Conservation (phyloP, 2,888 invertebrate genomes). For the Apamea monoglypha region DNA sequence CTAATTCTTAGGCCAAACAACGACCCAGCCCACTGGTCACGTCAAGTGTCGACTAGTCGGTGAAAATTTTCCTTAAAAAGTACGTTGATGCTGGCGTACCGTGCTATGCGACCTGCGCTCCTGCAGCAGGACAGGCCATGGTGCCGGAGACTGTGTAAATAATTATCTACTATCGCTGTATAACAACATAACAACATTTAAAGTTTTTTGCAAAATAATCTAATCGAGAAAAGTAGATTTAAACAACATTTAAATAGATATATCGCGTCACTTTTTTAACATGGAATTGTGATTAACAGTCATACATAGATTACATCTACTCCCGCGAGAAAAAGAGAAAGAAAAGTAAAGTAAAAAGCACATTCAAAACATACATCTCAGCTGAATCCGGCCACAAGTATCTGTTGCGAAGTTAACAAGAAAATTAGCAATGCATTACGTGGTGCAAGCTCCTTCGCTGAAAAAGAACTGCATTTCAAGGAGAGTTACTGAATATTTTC, state of each 20-base stretch:
- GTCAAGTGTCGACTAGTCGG: neutral
- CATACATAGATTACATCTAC: conserved; percentile 2
- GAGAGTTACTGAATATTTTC: conserved; percentile 43
- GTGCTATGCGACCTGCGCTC: no score
- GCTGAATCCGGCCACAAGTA: conserved; percentile 26
- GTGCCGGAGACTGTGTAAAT: no score
- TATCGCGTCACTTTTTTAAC: neutral
- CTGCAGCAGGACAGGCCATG: no score
- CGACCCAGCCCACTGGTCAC: no score
- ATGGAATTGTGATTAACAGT: neutral
- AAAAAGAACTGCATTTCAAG: conserved; percentile 58
- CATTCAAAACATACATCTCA: conserved; percentile 39
- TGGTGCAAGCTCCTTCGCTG: conserved; percentile 42
- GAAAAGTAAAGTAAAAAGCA: conserved; percentile 13
- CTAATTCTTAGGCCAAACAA: neutral
- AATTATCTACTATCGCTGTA: neutral
- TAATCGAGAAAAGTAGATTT: neutral
- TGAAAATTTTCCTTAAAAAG: neutral
- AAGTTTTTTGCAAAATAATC: neutral
- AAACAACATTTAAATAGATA: no score
- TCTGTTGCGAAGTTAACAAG: conserved; percentile 64
- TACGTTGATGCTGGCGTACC: neutral
- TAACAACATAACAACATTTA: neutral
- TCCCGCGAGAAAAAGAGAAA: neutral
- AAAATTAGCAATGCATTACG: conserved; percentile 69